Conservation (phyloP, 1,140 invertebrate genomes). For the Philaenus spumarius region DNA sequence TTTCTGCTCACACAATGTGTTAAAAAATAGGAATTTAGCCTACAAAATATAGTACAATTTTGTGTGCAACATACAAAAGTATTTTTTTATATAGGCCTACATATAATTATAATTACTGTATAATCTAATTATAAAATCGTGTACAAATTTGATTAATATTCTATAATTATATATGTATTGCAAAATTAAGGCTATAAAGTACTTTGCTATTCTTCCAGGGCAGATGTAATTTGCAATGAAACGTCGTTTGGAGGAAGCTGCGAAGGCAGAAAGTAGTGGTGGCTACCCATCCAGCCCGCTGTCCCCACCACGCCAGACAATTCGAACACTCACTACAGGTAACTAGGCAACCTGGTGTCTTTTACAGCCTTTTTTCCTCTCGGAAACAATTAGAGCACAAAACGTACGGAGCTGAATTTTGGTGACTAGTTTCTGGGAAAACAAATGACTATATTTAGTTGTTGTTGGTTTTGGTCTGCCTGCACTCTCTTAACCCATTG, state of each 20-base stretch:
- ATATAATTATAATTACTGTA: too few species aligned
- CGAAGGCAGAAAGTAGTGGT: slow-evolving; percentile 22
- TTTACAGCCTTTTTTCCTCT: slow-evolving; percentile 3
- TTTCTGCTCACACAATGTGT: too few species aligned
- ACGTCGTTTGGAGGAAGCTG: slow-evolving; percentile 25
- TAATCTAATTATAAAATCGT: too few species aligned
- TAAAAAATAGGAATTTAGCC: too few species aligned
- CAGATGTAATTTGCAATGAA: slow-evolving; percentile 27
- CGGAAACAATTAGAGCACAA: neutral
- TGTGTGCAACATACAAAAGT: too few species aligned
- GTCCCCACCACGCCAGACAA: slow-evolving; percentile 13
- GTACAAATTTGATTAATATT: too few species aligned
- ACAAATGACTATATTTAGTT: neutral
- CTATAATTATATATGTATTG: too few species aligned
- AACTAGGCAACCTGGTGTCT: slow-evolving; percentile 8
- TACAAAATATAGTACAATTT: too few species aligned
- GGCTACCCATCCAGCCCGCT: slow-evolving; percentile 17
- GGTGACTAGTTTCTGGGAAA: slow-evolving; percentile 7
- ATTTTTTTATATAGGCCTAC: too few species aligned
- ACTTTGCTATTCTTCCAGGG: neutral
- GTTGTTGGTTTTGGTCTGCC: neutral
- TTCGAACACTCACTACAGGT: slow-evolving; percentile 20
- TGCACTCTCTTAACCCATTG: neutral
- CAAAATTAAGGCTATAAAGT: too few species aligned
- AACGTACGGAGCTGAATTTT: slow-evolving; percentile 16